Conservation (phyloP, 1,140 invertebrate species). For the Nasonia vitripennis region DNA sequence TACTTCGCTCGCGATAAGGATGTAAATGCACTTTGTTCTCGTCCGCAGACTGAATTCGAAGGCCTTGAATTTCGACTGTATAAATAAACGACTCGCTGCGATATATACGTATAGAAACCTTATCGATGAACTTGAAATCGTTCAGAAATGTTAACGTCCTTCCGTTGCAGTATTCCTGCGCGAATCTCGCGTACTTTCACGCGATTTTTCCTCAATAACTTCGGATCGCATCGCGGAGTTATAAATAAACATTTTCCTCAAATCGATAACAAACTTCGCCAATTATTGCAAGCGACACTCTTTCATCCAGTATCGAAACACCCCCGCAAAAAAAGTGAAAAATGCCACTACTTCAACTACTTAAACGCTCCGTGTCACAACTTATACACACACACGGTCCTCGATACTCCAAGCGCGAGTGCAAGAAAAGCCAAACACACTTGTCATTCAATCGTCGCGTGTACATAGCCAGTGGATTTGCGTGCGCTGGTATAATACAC, state of each 20-base stretch:
- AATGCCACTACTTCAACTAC: neutral
- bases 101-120: neutral
- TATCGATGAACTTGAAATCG: conserved; percentile 12
- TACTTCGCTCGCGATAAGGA: too few relatives aligned
- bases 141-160: neutral
- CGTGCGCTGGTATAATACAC: neutral
- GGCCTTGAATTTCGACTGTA: neutral
- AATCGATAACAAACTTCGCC: too few relatives aligned
- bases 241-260: too few relatives aligned
- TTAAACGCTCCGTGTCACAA: conserved; percentile 11
- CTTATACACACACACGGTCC: neutral
- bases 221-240: too few relatives aligned
- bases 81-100: neutral
- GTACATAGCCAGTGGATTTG: neutral
- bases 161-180: neutral
- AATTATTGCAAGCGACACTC: too few relatives aligned
- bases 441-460: conserved; percentile 38
- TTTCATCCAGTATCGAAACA: neutral
- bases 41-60: neutral
- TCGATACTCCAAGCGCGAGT: conserved; percentile 21
- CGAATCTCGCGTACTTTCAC: too few relatives aligned
- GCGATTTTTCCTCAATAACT: too few relatives aligned
- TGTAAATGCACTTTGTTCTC: neutral
- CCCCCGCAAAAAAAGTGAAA: neutral
- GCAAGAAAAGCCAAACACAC: conserved; percentile 11